phyloP scores from a whole-genome alignment of 1,140 invertebrate genomes.

The Diorhabda carinulata region DNA sequence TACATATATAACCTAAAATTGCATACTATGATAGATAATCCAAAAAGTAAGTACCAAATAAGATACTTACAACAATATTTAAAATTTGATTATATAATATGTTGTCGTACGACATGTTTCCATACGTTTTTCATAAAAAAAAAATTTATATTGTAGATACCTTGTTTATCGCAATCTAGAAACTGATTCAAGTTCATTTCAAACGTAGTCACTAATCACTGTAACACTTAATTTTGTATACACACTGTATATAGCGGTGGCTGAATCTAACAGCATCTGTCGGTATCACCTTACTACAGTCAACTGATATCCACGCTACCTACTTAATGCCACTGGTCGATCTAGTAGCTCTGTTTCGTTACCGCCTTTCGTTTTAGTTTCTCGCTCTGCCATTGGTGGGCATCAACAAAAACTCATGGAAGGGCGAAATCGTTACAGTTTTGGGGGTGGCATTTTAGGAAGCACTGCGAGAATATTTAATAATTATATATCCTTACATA shows the following conservation, averaged over 20 bases:
- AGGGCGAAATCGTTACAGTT: conserved; percentile 1
- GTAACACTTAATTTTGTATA: not conserved
- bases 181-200: not conserved
- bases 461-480: not conserved
- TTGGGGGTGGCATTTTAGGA: conserved; percentile 1
- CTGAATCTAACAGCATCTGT: not conserved
- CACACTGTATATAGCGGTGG: not conserved
- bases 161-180: not conserved
- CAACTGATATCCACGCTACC: not conserved
- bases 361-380: not conserved
- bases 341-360: not conserved
- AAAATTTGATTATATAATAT: too few relatives aligned
- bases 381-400: not conserved
- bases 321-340: not conserved
- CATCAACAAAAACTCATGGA: not conserved
- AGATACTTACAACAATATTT: too few relatives aligned
- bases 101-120: too few relatives aligned
- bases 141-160: not conserved
- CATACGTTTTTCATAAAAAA: too few relatives aligned
- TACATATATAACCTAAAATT: too few relatives aligned
- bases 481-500: too few relatives aligned
- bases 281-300: not conserved
- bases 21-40: too few relatives aligned
- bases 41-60: too few relatives aligned
- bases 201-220: not conserved